phyloP scores from a whole-genome alignment of 1,140 invertebrate species.

The Conopomorpha cramerella region DNA sequence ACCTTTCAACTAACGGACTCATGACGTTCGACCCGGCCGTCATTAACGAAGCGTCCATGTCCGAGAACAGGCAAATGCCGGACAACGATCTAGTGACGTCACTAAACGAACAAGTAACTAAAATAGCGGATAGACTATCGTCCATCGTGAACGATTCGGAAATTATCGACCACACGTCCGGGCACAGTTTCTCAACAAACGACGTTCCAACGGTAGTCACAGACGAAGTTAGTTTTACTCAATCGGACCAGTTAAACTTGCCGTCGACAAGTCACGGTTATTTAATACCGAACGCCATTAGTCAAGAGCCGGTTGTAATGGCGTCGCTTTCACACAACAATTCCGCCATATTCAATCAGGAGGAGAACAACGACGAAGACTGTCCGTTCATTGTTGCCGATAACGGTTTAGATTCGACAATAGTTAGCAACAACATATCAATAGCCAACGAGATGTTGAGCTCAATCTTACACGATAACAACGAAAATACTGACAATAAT shows the following conservation, averaged over 20 bases:
- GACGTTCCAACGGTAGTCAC: slow-evolving; percentile 42
- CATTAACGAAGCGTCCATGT: slow-evolving; percentile 31
- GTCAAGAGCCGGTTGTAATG: slow-evolving; percentile 49
- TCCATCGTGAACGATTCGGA: slow-evolving; percentile 40
- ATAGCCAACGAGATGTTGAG: slow-evolving; percentile 71
- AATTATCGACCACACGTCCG: slow-evolving; percentile 31
- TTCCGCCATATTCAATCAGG: slow-evolving; percentile 39
- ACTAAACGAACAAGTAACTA: slow-evolving; percentile 52
- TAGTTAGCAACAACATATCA: slow-evolving; percentile 59
- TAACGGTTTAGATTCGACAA: slow-evolving; percentile 44
- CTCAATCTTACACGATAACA: slow-evolving; percentile 30
- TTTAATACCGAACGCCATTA: slow-evolving; percentile 61
- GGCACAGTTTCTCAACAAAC: slow-evolving; percentile 47
- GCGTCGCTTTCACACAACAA: slow-evolving; percentile 50
- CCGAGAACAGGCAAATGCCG: slow-evolving; percentile 34
- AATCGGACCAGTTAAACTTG: slow-evolving; percentile 41
- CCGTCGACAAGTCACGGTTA: slow-evolving; percentile 62
- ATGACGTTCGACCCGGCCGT: slow-evolving; percentile 57
- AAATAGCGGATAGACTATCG: slow-evolving; percentile 50
- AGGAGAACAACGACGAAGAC: slow-evolving; percentile 26
- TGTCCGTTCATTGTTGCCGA: slow-evolving; percentile 34
- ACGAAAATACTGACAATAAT: slow-evolving; percentile 24
- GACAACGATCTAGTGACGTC: slow-evolving; percentile 50
- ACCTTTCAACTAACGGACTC: slow-evolving; percentile 49
- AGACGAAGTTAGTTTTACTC: slow-evolving; percentile 23